A percentile compares a stretch with the other conserved stretches of the same genome.
Conservation (phyloP, 2,797 vertebrate species). For the Cryptoprocta ferox region DNA sequence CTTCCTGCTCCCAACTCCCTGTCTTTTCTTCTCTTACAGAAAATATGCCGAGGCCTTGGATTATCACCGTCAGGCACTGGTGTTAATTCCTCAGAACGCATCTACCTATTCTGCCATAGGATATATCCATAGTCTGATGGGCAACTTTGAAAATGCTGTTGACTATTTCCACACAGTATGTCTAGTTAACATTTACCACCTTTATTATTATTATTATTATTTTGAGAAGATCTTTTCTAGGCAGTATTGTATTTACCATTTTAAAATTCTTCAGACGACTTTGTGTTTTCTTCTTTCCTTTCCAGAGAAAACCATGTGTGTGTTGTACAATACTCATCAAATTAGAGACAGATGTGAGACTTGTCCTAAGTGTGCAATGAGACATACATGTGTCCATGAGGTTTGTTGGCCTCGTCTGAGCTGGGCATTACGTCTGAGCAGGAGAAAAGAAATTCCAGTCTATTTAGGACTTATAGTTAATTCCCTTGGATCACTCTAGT, state of each 20-base stretch:
- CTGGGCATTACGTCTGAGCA: fast-evolving
- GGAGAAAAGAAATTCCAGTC: not conserved
- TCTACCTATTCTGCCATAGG: slow-evolving; percentile 99
- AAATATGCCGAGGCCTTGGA: slow-evolving; percentile 98
- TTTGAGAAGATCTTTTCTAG: not conserved
- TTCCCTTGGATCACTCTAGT: not conserved
- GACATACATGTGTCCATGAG: not conserved
- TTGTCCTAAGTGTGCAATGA: not conserved
- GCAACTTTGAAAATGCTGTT: slow-evolving; percentile 98
- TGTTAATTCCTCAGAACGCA: slow-evolving; percentile 97
- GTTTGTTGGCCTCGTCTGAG: not conserved
- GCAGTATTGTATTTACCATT: not conserved
- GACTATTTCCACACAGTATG: slow-evolving; percentile 99
- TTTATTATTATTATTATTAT: not conserved
- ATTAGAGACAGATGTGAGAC: not conserved
- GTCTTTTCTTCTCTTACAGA: slow-evolving; percentile 83
- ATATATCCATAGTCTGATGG: slow-evolving; percentile 98
- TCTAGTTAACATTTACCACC: not conserved
- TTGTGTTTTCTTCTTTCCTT: not conserved
- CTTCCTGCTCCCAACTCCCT: not conserved
- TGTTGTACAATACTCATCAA: not conserved
- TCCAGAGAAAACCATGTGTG: not conserved
- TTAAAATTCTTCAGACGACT: not conserved
- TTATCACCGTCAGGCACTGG: slow-evolving; percentile 98
- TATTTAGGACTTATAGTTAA: not conserved